These are phyloP conservation scores for Pogonus chalceus DNA, from an alignment of 1,140 invertebrate genomes.

Conservation along the genomic window DNA sequence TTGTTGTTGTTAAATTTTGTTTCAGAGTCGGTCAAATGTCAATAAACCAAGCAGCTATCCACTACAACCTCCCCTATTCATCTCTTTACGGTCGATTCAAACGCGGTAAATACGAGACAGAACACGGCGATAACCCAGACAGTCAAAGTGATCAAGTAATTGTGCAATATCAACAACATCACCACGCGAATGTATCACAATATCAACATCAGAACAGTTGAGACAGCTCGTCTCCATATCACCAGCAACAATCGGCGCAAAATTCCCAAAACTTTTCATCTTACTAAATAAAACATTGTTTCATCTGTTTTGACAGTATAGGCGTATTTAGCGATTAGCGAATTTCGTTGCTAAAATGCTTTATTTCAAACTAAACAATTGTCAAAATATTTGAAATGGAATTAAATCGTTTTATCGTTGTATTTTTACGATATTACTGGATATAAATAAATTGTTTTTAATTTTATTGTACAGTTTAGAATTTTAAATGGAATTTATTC, in stretches of 20 bases:
- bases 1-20: slow-evolving; percentile 20
- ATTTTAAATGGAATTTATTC: too few relatives aligned
- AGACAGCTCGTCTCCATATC: not conserved
- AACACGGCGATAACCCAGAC: slow-evolving; percentile 14
- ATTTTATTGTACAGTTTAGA: too few relatives aligned
- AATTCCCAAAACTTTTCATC: too few relatives aligned
- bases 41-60: slow-evolving; percentile 87
- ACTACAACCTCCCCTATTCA: slow-evolving; percentile 81
- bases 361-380: too few relatives aligned
- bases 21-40: slow-evolving; percentile 80
- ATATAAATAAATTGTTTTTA: too few relatives aligned
- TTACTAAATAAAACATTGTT: too few relatives aligned
- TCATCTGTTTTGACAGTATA: too few relatives aligned
- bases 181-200: not conserved
- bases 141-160: not conserved
- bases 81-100: slow-evolving; percentile 82
- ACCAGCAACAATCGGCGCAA: not conserved
- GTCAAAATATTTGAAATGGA: too few relatives aligned
- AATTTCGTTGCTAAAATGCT: too few relatives aligned
- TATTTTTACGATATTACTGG: too few relatives aligned
- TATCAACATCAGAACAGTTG: slow-evolving; percentile 2
- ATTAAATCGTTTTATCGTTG: too few relatives aligned
- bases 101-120: slow-evolving; percentile 47
- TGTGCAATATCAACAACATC: not conserved
- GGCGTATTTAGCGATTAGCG: too few relatives aligned